phyloP scores from a whole-genome alignment of 30 jellyfish, hydroid and myxozoan species.

The Hydra vulgaris region DNA sequence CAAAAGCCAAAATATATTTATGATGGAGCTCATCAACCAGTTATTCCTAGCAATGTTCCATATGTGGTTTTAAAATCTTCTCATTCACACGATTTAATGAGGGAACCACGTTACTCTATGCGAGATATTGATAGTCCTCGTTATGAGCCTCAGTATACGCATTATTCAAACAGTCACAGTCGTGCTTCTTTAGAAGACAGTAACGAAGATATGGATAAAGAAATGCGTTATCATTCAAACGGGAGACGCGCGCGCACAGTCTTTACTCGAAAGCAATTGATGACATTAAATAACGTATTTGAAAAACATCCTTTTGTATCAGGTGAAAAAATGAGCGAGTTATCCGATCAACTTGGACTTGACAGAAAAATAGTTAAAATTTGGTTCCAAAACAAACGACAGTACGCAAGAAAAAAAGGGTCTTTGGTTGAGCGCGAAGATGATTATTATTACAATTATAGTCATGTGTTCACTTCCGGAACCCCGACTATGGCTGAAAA shows the following conservation, averaged over 20 bases:
- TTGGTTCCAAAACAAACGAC: conserved; percentile 36
- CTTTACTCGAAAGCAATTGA: conserved; percentile 19
- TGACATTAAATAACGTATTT: conserved; percentile 28
- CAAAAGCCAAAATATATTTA: not conserved
- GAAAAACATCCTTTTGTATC: conserved; percentile 33
- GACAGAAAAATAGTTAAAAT: conserved; percentile 28
- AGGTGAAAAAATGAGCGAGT: conserved; percentile 38
- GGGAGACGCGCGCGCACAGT: conserved; percentile 34
- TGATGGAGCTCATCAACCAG: not conserved
- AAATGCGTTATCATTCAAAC: conserved; percentile 28
- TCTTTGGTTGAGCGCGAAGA: conserved; percentile 24
- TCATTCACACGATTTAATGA: not conserved
- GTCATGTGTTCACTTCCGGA: not conserved
- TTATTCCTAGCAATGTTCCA: not conserved
- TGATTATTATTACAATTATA: conserved; percentile 19
- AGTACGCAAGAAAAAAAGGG: conserved; percentile 25
- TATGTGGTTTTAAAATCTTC: conserved; percentile 1
- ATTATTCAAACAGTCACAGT: not conserved
- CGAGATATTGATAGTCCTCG: conserved; percentile 3
- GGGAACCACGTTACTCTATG: not conserved
- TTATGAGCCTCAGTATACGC: conserved; percentile 9
- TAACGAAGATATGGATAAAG: conserved; percentile 12
- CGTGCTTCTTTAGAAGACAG: not conserved
- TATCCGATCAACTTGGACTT: conserved; percentile 29
- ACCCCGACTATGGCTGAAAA: conserved; percentile 34